These are phyloP conservation scores for Chelonus insularis DNA, from an alignment of 1,140 invertebrate species.

Conservation along the genomic window DNA sequence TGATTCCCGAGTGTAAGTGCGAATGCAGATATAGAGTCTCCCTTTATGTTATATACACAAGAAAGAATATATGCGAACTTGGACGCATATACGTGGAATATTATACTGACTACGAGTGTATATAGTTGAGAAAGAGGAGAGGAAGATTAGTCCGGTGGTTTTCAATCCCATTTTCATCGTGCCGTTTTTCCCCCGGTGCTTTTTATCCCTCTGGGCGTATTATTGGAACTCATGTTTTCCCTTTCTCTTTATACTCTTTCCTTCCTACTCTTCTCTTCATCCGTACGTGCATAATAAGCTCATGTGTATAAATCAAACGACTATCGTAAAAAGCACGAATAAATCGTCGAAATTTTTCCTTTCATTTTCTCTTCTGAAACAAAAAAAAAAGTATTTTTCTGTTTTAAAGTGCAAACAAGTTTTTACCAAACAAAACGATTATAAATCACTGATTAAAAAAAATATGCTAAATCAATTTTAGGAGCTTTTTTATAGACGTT, in stretches of 20 bases:
- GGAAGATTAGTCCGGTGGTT: constrained; percentile 53
- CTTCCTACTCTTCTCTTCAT: not conserved
- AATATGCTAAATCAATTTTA: too few species aligned
- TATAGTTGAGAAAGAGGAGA: not conserved
- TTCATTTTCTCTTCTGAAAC: too few species aligned
- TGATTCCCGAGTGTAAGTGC: too few species aligned
- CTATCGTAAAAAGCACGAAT: too few species aligned
- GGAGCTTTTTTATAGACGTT: too few species aligned
- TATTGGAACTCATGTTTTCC: not conserved
- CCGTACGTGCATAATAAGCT: constrained; percentile 15
- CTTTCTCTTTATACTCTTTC: not conserved
- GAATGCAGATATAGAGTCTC: not conserved
- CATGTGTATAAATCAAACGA: constrained; percentile 16
- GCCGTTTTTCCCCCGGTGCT: constrained; percentile 29
- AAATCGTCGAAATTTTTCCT: too few species aligned
- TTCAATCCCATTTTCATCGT: constrained; percentile 57
- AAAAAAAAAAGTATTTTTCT: too few species aligned
- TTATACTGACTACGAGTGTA: not conserved
- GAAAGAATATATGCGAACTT: not conserved
- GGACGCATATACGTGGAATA: constrained; percentile 4
- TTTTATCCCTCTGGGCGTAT: constrained; percentile 10
- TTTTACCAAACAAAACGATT: too few species aligned
- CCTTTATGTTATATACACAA: not conserved
- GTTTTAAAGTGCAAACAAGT: too few species aligned
- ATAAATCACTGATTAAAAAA: too few species aligned